Evolutionary conservation across 2,888 invertebrate genomes (phyloP), one percentile per base, ranked within the genome.

Genomic region (Neocrepidodera transversa): DNA sequence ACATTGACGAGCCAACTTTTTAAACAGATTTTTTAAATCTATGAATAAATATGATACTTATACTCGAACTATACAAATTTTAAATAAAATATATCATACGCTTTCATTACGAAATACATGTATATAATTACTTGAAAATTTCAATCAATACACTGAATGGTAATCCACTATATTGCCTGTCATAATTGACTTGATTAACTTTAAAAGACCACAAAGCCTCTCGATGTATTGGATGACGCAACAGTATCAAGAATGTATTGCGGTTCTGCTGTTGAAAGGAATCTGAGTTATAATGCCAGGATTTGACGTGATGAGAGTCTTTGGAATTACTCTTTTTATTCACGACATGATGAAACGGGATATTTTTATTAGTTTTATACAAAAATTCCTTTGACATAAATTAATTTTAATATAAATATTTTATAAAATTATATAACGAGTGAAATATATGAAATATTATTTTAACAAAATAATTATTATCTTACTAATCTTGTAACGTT

Each of bases 131-230:
- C 23, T 3, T 23, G 4, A 23, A 23, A 23, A 23, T 23, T 23
- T 6, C 23, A 23, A 23, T 23, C 23, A 23, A 23, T 23, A 23
- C 23, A 6, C 6, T 23, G 23, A 23, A 23, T 23, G 23, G 6
- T 6, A 23, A 6, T 23, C 23, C 23, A 23, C 6, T 23, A 23
- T 23, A 10, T 5, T 8, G 10, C 8, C 10, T 4, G n/a, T 42
- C 42, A 18, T 42, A 42, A 42, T 42, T 42, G 42, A 20, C 20
- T 42, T 42, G 18, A 42, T 42, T 42, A 42, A 42, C 42, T 42
- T 42, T 8, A 20, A 8, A 7, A n/a, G n/a, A 32, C n/a, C 13
- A 42, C 20, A 42, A 42, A 42, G 42, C 23, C n/a, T 5, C 42
- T 14, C n/a, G 42, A 42, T 20, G 10, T 42, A 42, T 42, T 42